Evolutionary conservation across 2,113 vertebrate species (phyloP).

Genomic region (Dipodomys spectabilis): DNA sequence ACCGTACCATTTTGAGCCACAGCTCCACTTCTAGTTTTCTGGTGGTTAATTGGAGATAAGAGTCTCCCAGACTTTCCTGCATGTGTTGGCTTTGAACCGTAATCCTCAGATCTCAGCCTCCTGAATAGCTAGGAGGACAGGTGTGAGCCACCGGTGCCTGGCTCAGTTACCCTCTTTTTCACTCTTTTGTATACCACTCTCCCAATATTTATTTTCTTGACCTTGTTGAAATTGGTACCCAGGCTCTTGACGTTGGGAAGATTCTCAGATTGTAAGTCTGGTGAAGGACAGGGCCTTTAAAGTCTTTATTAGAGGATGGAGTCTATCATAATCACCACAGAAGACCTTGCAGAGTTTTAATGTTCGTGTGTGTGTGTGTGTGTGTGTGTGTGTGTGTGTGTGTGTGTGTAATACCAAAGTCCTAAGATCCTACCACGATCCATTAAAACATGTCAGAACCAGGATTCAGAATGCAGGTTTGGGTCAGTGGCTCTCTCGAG

Average conservation of each 20-base stretch:
- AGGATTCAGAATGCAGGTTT: not conserved
- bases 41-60: no score
- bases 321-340: not conserved
- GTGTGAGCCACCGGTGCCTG: no score
- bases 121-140: no score
- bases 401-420: not conserved
- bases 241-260: not conserved
- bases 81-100: no score
- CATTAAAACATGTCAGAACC: not conserved
- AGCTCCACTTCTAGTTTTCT: no score
- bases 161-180: no score
- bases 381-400: no score
- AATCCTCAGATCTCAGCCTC: no score
- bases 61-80: no score
- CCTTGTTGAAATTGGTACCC: not conserved
- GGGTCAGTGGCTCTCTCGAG: not conserved
- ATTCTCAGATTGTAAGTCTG: not conserved
- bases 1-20: no score
- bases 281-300: no score
- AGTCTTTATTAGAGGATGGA: not conserved
- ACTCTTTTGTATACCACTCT: not conserved
- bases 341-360: not conserved
- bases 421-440: not conserved
- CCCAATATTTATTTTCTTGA: not conserved
- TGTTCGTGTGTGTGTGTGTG: not conserved